These are phyloP conservation scores for Sinosuthora webbiana DNA, from an alignment of 2,113 vertebrate species.

Conservation along the genomic window DNA sequence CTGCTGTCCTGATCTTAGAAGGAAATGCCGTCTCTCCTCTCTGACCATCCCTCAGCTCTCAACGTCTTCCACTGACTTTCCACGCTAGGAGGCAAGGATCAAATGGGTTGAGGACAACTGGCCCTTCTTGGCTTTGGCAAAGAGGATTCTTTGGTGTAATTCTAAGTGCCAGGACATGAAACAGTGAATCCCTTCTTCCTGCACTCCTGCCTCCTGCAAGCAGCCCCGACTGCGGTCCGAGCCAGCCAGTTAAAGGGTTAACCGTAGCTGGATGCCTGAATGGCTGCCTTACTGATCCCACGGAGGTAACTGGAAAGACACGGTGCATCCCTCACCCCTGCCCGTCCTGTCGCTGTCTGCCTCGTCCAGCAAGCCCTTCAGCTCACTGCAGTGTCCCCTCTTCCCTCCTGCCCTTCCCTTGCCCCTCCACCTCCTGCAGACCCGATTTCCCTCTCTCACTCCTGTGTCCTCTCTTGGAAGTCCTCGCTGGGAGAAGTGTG, in stretches of 20 bases:
- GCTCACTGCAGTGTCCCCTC: neutral
- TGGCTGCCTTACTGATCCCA: constrained; percentile 78
- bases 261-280: constrained; percentile 68
- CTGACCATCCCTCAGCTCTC: neutral
- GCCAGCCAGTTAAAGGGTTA: constrained; percentile 62
- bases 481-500: neutral
- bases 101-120: constrained; percentile 53
- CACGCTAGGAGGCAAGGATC: neutral
- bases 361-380: neutral
- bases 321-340: neutral
- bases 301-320: constrained; percentile 70
- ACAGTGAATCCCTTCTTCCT: constrained; percentile 44
- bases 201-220: constrained; percentile 48
- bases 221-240: constrained; percentile 19
- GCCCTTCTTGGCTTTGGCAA: constrained; percentile 25
- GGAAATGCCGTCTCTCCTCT: constrained; percentile 26
- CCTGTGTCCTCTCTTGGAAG: neutral
- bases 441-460: neutral
- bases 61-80: neutral
- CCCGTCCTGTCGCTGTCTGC: neutral
- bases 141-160: constrained; percentile 55
- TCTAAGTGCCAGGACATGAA: constrained; percentile 67
- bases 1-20: neutral
- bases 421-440: neutral
- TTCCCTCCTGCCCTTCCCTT: neutral